A percentile compares a stretch with the other conserved stretches of the same genome.
phyloP scores from a whole-genome alignment of 2,113 vertebrate species.

The Thinocorus orbignyianus region DNA sequence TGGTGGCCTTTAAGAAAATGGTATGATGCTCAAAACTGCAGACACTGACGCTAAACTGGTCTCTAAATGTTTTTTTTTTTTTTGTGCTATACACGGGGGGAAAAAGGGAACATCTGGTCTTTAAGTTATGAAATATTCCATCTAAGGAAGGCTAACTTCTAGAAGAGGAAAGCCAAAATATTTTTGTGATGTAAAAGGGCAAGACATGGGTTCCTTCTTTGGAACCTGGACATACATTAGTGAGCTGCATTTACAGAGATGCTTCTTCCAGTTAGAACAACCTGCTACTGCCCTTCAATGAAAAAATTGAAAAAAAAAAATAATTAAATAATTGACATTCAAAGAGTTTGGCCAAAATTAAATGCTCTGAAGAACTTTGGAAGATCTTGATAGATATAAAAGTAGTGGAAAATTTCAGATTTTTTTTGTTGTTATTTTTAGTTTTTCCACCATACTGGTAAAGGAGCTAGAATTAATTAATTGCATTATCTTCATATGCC shows the following conservation, averaged over 20 bases:
- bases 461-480: background rate
- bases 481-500: background rate
- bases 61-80: background rate
- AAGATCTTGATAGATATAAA: background rate
- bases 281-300: background rate
- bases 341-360: background rate
- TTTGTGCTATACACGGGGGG: background rate
- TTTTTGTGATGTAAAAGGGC: background rate
- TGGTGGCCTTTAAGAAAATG: background rate
- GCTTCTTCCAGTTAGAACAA: background rate
- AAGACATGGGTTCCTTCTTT: background rate
- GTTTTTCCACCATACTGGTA: background rate
- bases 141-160: background rate
- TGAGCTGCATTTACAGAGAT: background rate
- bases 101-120: background rate
- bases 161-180: background rate
- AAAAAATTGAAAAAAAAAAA: accelerated
- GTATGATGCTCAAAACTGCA: background rate
- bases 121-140: background rate
- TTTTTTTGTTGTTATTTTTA: background rate
- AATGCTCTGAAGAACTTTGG: background rate
- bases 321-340: accelerated
- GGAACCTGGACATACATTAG: background rate
- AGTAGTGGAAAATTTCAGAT: background rate
- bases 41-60: background rate